Evolutionary conservation across 2,888 invertebrate species (phyloP).

Genomic region (Caenorhabditis becei): DNA sequence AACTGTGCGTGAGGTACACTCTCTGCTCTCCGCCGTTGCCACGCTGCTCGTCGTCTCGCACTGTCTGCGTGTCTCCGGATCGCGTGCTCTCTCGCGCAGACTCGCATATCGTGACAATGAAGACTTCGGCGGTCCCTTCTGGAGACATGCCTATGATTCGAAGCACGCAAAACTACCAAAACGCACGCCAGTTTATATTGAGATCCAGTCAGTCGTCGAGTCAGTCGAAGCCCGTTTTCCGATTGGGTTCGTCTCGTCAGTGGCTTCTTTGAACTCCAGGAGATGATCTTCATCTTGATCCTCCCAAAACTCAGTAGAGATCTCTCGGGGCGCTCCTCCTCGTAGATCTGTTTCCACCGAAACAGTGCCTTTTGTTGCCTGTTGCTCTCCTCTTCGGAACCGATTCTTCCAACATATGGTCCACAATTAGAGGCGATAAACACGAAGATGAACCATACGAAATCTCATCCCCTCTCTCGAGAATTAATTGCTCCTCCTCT

Average conservation of each 20-base stretch:
- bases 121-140: conserved; percentile 30
- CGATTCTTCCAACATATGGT: conserved; percentile 56
- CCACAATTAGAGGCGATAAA: conserved; percentile 32
- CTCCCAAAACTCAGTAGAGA: too few species aligned
- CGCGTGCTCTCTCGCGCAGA: conserved; percentile 27
- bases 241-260: background rate
- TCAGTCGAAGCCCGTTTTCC: background rate
- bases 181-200: conserved; percentile 53
- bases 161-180: conserved; percentile 49
- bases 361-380: conserved; percentile 18
- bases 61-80: conserved; percentile 38
- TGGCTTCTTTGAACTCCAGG: background rate
- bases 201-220: background rate
- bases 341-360: background rate
- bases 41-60: conserved; percentile 17
- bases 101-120: conserved; percentile 59
- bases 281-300: too few species aligned
- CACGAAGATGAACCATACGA: conserved; percentile 25
- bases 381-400: background rate
- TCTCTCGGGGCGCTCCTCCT: too few species aligned
- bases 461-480: conserved; percentile 28
- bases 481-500: conserved; percentile 56
- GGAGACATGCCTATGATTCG: conserved; percentile 15
- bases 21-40: conserved; percentile 24
- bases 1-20: conserved; percentile 64